Evolutionary conservation across 1,140 invertebrate genomes (phyloP).

Genomic region (Zaprionus lachaisei): DNA sequence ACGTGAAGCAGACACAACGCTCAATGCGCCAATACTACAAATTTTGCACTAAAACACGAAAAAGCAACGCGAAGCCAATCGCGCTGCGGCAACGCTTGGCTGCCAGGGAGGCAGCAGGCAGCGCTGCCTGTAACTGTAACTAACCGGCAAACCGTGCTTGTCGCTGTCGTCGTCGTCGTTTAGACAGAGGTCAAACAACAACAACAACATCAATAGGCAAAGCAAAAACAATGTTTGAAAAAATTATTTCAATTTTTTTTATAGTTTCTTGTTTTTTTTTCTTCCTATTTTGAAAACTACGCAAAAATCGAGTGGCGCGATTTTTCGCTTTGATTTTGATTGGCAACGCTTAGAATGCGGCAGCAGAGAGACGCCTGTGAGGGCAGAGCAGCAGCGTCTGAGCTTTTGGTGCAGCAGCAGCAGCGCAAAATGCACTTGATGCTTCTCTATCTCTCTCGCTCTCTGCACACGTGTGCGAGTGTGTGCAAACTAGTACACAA

Average conservation of each 20-base stretch:
- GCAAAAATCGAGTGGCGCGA: constrained; percentile 51
- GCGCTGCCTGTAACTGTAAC: constrained; percentile 59
- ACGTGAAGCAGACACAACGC: constrained; percentile 59
- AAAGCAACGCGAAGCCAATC: constrained; percentile 29
- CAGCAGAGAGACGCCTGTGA: constrained; percentile 1
- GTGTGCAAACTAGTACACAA: constrained; percentile 38
- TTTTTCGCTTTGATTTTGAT: constrained; percentile 45
- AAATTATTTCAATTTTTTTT: constrained; percentile 19
- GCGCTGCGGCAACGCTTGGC: constrained; percentile 30
- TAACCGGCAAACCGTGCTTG: not conserved
- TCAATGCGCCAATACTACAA: constrained; percentile 67
- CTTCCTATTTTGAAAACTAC: constrained; percentile 25
- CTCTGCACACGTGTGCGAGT: not conserved
- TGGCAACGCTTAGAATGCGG: constrained; percentile 21
- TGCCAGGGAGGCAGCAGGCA: constrained; percentile 5
- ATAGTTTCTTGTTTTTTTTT: not conserved
- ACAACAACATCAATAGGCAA: constrained; percentile 13
- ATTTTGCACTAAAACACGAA: constrained; percentile 45
- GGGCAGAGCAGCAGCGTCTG: not conserved
- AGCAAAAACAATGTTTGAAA: constrained; percentile 15
- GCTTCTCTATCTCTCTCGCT: not conserved
- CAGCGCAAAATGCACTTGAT: constrained; percentile 26
- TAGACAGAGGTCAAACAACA: constrained; percentile 1
- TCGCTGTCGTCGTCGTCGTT: not conserved
- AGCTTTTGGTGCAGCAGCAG: constrained; percentile 22